A percentile compares a stretch with the other conserved stretches of the same genome.
Evolutionary conservation across 2,888 invertebrate genomes (phyloP).

Genomic region (Celastrina argiolus): DNA sequence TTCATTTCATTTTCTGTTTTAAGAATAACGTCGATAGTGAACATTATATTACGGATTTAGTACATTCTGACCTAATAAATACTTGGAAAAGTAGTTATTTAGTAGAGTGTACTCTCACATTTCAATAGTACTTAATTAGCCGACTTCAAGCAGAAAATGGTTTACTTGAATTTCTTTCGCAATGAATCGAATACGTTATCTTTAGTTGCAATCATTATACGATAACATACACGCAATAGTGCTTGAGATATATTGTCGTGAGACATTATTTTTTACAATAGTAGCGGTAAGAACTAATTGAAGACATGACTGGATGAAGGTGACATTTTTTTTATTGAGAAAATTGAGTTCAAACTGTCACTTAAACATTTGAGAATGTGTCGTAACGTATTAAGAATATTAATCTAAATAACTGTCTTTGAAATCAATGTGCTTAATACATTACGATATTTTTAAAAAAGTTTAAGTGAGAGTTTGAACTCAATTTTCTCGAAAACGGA

Average conservation of each 20-base stretch:
- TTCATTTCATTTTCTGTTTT: not conserved
- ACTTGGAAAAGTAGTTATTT: not conserved
- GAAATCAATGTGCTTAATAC: too few relatives aligned
- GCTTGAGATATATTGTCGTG: conserved; percentile 14
- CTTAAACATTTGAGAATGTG: too few relatives aligned
- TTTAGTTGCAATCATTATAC: not conserved
- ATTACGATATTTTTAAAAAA: too few relatives aligned
- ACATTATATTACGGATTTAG: not conserved
- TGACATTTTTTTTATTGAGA: too few relatives aligned
- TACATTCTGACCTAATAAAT: not conserved
- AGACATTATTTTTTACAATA: conserved; percentile 16
- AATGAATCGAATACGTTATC: conserved; percentile 16
- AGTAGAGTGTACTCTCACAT: not conserved
- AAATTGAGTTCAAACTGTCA: too few relatives aligned
- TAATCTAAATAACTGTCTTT: too few relatives aligned
- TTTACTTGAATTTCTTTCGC: conserved; percentile 12
- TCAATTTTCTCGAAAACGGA: too few relatives aligned
- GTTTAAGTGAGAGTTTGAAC: too few relatives aligned
- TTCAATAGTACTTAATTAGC: conserved; percentile 11
- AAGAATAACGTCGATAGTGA: not conserved
- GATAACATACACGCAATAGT: not conserved
- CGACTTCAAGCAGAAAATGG: not conserved
- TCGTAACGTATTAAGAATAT: too few relatives aligned
- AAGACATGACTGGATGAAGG: too few relatives aligned
- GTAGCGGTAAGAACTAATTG: too few relatives aligned